Evolutionary conservation across 2,888 invertebrate species (phyloP).

Genomic region (Nomada goodeniana): DNA sequence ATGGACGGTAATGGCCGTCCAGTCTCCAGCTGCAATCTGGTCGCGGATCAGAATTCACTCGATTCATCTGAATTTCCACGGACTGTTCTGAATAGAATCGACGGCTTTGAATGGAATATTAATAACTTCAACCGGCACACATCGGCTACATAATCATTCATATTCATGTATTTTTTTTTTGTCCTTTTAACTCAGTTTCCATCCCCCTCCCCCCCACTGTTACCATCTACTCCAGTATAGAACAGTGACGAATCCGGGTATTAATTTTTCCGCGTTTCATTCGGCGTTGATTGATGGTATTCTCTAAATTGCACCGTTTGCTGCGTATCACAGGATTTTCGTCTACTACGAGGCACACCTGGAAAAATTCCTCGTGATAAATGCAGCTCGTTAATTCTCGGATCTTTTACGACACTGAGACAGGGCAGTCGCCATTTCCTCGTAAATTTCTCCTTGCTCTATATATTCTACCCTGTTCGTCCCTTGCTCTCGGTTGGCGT

Average conservation of each 20-base stretch:
- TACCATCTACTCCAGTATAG: not conserved
- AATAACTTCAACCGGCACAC: slow-evolving; percentile 50
- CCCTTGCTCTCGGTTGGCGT: not conserved
- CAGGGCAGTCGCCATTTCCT: not conserved
- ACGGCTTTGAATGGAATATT: slow-evolving; percentile 64
- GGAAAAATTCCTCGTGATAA: not conserved
- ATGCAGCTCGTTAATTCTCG: slow-evolving; percentile 1
- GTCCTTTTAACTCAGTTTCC: not conserved
- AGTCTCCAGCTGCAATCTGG: slow-evolving; percentile 64
- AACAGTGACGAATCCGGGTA: slow-evolving; percentile 34
- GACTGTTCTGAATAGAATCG: slow-evolving; percentile 41
- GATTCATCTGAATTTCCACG: slow-evolving; percentile 57
- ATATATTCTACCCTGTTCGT: not conserved
- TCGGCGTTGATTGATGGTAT: slow-evolving; percentile 16
- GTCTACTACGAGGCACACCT: not conserved
- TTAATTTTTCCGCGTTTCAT: slow-evolving; percentile 25
- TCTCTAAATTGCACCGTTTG: slow-evolving; percentile 7
- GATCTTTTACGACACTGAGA: slow-evolving; percentile 13
- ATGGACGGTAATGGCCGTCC: slow-evolving; percentile 67
- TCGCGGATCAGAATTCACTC: slow-evolving; percentile 51
- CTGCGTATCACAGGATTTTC: not conserved
- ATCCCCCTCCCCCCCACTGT: too few relatives aligned
- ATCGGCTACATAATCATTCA: slow-evolving; percentile 42
- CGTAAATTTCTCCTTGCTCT: not conserved
- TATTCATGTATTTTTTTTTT: slow-evolving; percentile 34